These are phyloP conservation scores for Micoletzkya japonica DNA, from an alignment of 2,888 invertebrate genomes.

Conservation along the genomic window DNA sequence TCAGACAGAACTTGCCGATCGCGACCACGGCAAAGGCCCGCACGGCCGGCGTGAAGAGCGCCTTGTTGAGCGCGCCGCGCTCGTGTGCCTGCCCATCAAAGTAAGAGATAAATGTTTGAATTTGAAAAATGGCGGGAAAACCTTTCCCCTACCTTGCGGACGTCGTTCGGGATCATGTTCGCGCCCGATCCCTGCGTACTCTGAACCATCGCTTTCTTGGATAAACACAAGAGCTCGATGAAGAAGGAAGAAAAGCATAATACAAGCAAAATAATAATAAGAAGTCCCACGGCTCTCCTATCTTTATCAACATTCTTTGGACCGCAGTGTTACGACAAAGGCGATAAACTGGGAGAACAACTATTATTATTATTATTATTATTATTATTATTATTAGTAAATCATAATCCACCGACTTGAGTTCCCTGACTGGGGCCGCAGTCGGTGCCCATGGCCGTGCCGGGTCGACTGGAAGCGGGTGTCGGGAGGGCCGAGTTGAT, in stretches of 20 bases:
- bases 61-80: background rate
- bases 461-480: background rate
- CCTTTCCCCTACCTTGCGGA: background rate
- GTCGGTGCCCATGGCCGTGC: conserved; percentile 22
- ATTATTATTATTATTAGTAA: background rate
- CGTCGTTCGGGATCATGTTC: conserved; percentile 3
- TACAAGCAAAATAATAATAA: background rate
- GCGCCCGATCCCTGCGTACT: background rate
- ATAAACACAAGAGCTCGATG: no score
- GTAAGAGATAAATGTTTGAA: no score
- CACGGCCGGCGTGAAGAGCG: conserved; percentile 38
- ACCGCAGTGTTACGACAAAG: no score
- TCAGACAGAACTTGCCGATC: conserved; percentile 64
- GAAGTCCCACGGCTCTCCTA: no score
- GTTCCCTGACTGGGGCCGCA: background rate
- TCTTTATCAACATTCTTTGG: no score
- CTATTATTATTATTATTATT: background rate
- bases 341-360: no score
- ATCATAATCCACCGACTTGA: background rate
- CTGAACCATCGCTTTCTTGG: background rate
- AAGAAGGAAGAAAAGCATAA: no score
- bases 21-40: conserved; percentile 66
- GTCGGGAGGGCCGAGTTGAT: conserved; percentile 32
- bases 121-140: background rate
- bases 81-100: background rate